Evolutionary conservation across 2,888 invertebrate species (phyloP), one percentile per base, ranked within the genome.

Genomic region (Eupelmus urozonus): DNA sequence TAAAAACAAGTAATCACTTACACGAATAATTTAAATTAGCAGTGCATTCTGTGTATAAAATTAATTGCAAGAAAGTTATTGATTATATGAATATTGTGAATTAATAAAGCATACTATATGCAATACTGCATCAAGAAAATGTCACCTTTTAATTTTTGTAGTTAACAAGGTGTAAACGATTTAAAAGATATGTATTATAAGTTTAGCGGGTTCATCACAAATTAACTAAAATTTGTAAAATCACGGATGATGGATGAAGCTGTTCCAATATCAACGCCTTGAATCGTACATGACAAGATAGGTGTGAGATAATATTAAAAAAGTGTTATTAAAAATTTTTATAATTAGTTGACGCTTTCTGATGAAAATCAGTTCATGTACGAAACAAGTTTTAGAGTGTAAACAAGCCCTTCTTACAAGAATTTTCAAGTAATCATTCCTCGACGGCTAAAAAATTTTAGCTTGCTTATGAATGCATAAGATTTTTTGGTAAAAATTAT

Each of bases 91-190:
- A 45, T 45, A 45, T 16, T 16, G 9, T 16, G 13, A 7, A 13
- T 45, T 45, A 16, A 45, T 2, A 45, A 13, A 16, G 16, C 4
- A 2, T 45, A 9, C 16, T 13, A 16, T n/a, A n/a, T 16, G 45
- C 13, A 45, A 45, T 13, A 16, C 9, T 45, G 45, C 9, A 5
- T 34, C 5, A 45, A 13, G 13, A 45, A 16, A 45, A 13, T 45
- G 16, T 45, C 34, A 34, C 13, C 16, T 45, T 13, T 13, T 45
- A 45, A 45, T 45, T 45, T 45, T 45, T 16, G 45, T 45, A 16
- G 9, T 45, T 45, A 45, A 45, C 45, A 45, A 45, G 45, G 45
- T 45, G 45, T 45, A 45, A 45, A 45, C 45, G 16, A 45, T 45
- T 45, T 13, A 16, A 13, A 16, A 45, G 45, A 45, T 45, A 45